Percentiles rank a stretch among this genome's conserved stretches.
Conservation (phyloP, 2,888 invertebrate species). For the Drosophila borealis region DNA sequence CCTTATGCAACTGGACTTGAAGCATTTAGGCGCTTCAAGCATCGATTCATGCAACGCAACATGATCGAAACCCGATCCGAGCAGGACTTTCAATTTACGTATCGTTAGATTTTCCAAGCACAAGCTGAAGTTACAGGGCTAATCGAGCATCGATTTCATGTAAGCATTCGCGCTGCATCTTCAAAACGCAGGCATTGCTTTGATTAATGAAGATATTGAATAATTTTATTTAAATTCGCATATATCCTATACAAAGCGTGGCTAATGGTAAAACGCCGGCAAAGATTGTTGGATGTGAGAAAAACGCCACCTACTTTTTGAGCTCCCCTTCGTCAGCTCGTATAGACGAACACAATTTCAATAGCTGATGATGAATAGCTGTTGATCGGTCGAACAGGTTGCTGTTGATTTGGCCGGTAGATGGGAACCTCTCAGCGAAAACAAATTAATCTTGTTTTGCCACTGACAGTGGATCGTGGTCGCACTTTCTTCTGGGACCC, state of each 20-base stretch:
- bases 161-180: slow-evolving; percentile 55
- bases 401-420: slow-evolving; percentile 49
- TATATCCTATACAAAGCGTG: slow-evolving; percentile 73
- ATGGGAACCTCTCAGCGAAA: slow-evolving; percentile 56
- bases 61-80: background rate
- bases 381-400: slow-evolving; percentile 71
- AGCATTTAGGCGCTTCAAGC: no score
- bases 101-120: background rate
- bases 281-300: slow-evolving; percentile 66
- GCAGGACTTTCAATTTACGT: background rate
- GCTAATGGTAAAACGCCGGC: slow-evolving; percentile 73
- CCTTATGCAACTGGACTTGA: no score
- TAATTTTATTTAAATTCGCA: slow-evolving; percentile 80
- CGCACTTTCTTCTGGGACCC: slow-evolving; percentile 64
- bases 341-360: slow-evolving; percentile 37
- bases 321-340: slow-evolving; percentile 25
- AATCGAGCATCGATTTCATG: slow-evolving; percentile 48
- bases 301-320: slow-evolving; percentile 72
- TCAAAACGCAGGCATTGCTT: slow-evolving; percentile 46
- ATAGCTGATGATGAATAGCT: slow-evolving; percentile 59
- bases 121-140: background rate
- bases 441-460: slow-evolving; percentile 78
- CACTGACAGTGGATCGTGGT: slow-evolving; percentile 42
- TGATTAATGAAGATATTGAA: slow-evolving; percentile 75
- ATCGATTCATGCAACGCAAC: background rate